A percentile compares a stretch with the other conserved stretches of the same genome.
Conservation (phyloP, 2,888 invertebrate genomes). For the Lepidochitona cinerea region DNA sequence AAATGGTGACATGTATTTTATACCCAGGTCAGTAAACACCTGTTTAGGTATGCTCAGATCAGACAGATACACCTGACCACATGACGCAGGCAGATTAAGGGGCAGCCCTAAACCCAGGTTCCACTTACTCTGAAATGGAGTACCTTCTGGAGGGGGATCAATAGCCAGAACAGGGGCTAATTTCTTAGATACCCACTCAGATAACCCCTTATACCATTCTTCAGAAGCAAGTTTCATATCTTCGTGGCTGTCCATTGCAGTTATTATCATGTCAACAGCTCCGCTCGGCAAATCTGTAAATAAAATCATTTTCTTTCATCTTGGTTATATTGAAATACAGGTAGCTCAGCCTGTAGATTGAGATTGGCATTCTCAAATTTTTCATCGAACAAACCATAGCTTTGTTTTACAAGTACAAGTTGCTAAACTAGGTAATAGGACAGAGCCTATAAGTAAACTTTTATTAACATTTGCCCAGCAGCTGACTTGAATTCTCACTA, state of each 20-base stretch:
- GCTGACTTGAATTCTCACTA: too few species aligned
- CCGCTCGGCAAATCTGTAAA: constrained; percentile 54
- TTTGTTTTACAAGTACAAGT: too few species aligned
- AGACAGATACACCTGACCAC: constrained; percentile 82
- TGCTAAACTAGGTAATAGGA: too few species aligned
- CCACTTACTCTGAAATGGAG: constrained; percentile 75
- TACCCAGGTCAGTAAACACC: constrained; percentile 82
- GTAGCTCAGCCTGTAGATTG: too few species aligned
- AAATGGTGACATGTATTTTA: constrained; percentile 88
- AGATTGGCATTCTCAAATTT: too few species aligned
- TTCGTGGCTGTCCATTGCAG: constrained; percentile 66
- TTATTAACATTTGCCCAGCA: too few species aligned
- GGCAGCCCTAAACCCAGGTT: constrained; percentile 82
- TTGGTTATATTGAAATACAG: too few species aligned
- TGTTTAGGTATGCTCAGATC: constrained; percentile 86
- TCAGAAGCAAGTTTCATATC: constrained; percentile 42
- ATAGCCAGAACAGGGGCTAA: constrained; percentile 82
- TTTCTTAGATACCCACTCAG: constrained; percentile 80
- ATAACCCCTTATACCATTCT: constrained; percentile 73
- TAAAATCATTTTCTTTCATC: too few species aligned
- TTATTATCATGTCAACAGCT: constrained; percentile 66
- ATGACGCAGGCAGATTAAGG: constrained; percentile 76
- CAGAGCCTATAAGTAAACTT: too few species aligned
- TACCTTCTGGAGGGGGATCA: constrained; percentile 81
- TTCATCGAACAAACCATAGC: too few species aligned